Evolutionary conservation across 2,113 vertebrate genomes (phyloP).

Genomic region (Oncorhynchus keta): DNA sequence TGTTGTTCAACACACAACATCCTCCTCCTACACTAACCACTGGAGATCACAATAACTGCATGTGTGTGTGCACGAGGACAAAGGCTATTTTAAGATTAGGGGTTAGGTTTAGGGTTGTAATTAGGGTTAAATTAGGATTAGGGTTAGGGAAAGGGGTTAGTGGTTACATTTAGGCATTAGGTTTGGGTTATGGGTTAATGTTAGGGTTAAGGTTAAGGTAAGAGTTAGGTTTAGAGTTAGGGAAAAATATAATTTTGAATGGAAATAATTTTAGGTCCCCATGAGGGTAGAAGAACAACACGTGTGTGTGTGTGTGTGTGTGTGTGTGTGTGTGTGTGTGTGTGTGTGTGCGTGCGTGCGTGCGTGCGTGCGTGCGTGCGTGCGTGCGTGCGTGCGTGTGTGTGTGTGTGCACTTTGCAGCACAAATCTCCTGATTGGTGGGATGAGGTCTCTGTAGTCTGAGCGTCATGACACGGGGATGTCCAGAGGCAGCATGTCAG

Average conservation of each 20-base stretch:
- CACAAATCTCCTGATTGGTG: no score
- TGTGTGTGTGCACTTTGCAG: constrained; percentile 2
- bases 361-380: no score
- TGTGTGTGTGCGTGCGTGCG: no score
- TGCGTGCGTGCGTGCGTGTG: not conserved
- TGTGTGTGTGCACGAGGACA: not conserved
- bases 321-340: no score
- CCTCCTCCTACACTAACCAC: not conserved
- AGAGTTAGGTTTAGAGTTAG: no score
- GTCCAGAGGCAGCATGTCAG: constrained; percentile 52
- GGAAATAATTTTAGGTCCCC: not conserved
- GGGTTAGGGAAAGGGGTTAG: no score
- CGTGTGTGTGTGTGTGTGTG: no score
- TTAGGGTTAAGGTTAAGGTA: no score
- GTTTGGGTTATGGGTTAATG: not conserved
- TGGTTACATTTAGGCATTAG: not conserved
- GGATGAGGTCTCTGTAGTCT: not conserved
- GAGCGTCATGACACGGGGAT: constrained; percentile 10
- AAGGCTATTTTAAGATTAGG: no score
- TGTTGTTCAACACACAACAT: not conserved
- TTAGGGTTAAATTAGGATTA: no score
- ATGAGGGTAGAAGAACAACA: not conserved
- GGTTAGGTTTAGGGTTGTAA: no score
- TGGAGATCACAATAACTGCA: not conserved
- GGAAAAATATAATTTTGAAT: no score